Evolutionary conservation across 2,113 vertebrate genomes (phyloP).

Genomic region (Rhipidura dahli): DNA sequence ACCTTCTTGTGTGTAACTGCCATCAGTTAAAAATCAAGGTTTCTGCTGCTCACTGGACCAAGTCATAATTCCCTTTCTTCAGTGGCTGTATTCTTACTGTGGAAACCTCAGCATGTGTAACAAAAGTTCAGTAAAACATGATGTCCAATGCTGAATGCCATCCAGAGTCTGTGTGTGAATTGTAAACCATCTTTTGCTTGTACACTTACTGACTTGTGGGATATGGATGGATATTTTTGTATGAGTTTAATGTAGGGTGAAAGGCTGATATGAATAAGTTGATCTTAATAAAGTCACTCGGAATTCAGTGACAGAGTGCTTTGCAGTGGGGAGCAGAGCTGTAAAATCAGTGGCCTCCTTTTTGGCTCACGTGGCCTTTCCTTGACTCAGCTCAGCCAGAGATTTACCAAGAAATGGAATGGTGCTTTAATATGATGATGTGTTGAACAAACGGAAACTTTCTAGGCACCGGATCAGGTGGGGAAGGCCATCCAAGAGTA

Average conservation of each 20-base stretch:
- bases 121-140: not conserved
- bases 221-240: not conserved
- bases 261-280: not conserved
- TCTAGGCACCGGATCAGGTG: not conserved
- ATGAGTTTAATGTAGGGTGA: not conserved
- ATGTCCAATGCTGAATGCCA: too few species aligned
- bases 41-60: not conserved
- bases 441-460: not conserved
- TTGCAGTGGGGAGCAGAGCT: not conserved
- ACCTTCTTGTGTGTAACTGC: not conserved
- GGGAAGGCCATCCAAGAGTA: not conserved
- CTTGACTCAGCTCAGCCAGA: not conserved
- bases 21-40: not conserved
- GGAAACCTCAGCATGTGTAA: not conserved
- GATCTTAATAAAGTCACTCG: not conserved
- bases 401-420: not conserved
- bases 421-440: accelerated
- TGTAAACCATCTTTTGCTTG: not conserved
- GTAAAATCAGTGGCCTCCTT: not conserved
- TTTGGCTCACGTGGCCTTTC: not conserved
- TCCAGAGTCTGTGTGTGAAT: not conserved
- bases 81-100: not conserved
- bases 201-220: not conserved
- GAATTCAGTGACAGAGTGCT: not conserved
- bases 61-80: not conserved